Evolutionary conservation across 2,113 vertebrate genomes (phyloP).

Genomic region (Alexandromys fortis): DNA sequence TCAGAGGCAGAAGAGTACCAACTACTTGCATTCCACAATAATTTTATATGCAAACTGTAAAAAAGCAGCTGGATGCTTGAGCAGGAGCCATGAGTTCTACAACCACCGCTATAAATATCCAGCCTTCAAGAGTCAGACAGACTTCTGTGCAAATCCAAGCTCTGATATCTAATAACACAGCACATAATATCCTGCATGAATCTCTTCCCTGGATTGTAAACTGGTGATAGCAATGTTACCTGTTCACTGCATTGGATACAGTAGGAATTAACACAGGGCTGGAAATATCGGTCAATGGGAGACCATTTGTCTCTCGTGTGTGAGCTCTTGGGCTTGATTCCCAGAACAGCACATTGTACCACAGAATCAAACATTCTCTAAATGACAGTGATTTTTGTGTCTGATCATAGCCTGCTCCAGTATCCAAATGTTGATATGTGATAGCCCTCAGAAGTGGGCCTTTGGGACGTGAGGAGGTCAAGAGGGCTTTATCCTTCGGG

Average conservation of each 20-base stretch:
- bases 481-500: neutral
- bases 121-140: neutral
- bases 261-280: neutral
- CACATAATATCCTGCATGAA: neutral
- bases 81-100: neutral
- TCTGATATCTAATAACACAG: neutral
- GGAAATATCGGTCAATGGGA: neutral
- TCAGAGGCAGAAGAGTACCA: neutral
- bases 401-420: neutral
- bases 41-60: constrained; percentile 27
- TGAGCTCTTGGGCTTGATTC: neutral
- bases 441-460: neutral
- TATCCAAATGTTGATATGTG: neutral
- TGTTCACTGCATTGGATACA: neutral
- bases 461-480: neutral
- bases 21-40: neutral
- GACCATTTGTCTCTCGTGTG: neutral
- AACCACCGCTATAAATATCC: neutral
- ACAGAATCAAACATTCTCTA: neutral
- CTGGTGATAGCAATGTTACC: neutral
- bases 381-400: neutral
- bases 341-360: neutral
- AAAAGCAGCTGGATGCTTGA: neutral
- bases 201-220: neutral
- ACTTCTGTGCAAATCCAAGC: neutral